Percentiles rank a stretch among this genome's conserved stretches.
These are phyloP conservation scores for Castor canadensis DNA, from an alignment of 2,113 vertebrate species.

Conservation along the genomic window DNA sequence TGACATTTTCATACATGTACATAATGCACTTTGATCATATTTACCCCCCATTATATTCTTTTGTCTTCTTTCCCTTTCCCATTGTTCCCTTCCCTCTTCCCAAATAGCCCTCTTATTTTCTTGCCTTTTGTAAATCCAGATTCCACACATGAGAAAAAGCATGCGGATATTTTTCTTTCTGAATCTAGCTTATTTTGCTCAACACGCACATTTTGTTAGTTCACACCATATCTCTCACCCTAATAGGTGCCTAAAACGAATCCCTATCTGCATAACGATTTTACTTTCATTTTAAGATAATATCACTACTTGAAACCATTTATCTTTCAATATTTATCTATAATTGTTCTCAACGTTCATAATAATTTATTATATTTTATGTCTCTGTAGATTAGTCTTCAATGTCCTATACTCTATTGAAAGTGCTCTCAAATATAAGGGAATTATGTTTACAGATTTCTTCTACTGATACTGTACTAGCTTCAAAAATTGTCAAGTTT, in stretches of 20 bases:
- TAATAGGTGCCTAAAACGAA: neutral
- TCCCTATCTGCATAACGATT: neutral
- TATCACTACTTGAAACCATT: neutral
- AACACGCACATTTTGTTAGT: neutral
- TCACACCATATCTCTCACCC: neutral
- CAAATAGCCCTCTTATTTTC: neutral
- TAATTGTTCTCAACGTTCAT: neutral
- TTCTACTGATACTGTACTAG: neutral
- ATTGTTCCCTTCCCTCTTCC: neutral
- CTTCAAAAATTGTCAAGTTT: neutral
- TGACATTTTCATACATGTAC: neutral
- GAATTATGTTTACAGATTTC: neutral
- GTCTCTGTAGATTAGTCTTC: neutral
- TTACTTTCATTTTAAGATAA: neutral
- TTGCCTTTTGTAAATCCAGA: neutral
- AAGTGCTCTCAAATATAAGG: constrained; percentile 10
- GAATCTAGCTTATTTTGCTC: neutral
- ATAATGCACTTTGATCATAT: neutral
- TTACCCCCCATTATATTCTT: neutral
- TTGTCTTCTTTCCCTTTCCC: too few relatives aligned
- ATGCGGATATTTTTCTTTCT: neutral
- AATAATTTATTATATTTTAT: neutral
- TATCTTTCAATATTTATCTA: neutral
- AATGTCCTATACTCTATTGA: neutral
- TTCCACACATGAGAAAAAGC: neutral